Evolutionary conservation across 1,140 invertebrate genomes (phyloP).

Genomic region (Tetragonula clypearis): DNA sequence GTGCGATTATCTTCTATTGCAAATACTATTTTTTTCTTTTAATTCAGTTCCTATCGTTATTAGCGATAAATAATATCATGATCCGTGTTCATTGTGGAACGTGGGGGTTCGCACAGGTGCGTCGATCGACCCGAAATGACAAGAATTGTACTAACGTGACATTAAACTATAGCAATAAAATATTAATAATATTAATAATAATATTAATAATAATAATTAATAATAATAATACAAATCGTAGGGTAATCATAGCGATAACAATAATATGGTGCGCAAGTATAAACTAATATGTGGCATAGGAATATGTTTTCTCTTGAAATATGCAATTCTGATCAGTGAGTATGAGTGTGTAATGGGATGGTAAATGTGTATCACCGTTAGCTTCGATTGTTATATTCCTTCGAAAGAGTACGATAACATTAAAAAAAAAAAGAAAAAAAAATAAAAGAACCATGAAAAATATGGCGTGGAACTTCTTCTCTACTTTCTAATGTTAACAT

Average conservation of each 20-base stretch:
- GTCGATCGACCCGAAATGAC: slow-evolving; percentile 44
- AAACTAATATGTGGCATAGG: slow-evolving; percentile 67
- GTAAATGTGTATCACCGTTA: slow-evolving; percentile 34
- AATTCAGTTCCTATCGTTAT: neutral
- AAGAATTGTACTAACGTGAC: slow-evolving; percentile 55
- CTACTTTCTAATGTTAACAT: neutral
- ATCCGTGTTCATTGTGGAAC: neutral
- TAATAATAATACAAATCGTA: slow-evolving; percentile 51
- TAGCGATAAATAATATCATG: slow-evolving; percentile 37
- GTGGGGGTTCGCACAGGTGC: neutral
- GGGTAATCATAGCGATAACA: slow-evolving; percentile 63
- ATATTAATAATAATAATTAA: slow-evolving; percentile 29
- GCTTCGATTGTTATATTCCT: slow-evolving; percentile 5
- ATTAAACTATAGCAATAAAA: slow-evolving; percentile 47
- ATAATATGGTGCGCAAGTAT: slow-evolving; percentile 63
- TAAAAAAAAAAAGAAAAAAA: neutral
- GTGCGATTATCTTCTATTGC: neutral
- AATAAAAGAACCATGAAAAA: slow-evolving; percentile 3
- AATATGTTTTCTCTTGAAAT: slow-evolving; percentile 63
- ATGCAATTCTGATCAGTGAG: slow-evolving; percentile 57
- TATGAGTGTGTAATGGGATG: slow-evolving; percentile 44
- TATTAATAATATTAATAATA: slow-evolving; percentile 49
- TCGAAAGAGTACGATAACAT: slow-evolving; percentile 6
- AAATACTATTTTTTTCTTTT: slow-evolving; percentile 6
- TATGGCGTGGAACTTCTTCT: slow-evolving; percentile 31